phyloP scores from a whole-genome alignment of 1,140 invertebrate species.

The Macrocentrus cingulum region DNA sequence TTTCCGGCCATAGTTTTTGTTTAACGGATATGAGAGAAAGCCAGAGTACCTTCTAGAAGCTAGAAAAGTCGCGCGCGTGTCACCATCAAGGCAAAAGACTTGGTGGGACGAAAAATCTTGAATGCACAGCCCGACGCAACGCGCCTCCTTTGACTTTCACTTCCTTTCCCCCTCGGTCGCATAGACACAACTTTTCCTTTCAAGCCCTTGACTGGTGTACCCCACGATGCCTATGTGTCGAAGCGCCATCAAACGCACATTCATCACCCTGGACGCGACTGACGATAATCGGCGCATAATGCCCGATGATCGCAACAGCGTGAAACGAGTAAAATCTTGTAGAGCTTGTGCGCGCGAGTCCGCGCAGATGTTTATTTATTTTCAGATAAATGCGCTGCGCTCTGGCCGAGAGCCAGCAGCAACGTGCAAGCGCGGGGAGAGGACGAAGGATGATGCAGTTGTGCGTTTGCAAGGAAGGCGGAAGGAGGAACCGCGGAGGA shows the following conservation, averaged over 20 bases:
- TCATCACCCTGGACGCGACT: too few species aligned
- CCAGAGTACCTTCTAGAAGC: not conserved
- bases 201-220: constrained; percentile 51
- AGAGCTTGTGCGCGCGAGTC: not conserved
- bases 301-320: too few species aligned
- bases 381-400: not conserved
- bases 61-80: constrained; percentile 23
- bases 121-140: constrained; percentile 43
- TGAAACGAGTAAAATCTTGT: too few species aligned
- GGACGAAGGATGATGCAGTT: constrained; percentile 54
- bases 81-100: constrained; percentile 23
- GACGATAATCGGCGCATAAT: not conserved
- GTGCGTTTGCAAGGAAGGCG: constrained; percentile 60
- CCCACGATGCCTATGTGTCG: constrained; percentile 42
- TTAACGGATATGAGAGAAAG: too few species aligned
- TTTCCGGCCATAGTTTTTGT: too few species aligned
- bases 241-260: constrained; percentile 26
- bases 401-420: constrained; percentile 1
- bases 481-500: constrained; percentile 59
- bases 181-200: constrained; percentile 60
- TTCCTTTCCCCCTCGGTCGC: constrained; percentile 46
- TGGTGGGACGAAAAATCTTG: constrained; percentile 43
- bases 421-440: constrained; percentile 27
- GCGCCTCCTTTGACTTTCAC: constrained; percentile 55
- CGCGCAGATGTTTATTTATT: not conserved